Evolutionary conservation across 1,140 invertebrate species (phyloP).

Genomic region (Samia ricini): DNA sequence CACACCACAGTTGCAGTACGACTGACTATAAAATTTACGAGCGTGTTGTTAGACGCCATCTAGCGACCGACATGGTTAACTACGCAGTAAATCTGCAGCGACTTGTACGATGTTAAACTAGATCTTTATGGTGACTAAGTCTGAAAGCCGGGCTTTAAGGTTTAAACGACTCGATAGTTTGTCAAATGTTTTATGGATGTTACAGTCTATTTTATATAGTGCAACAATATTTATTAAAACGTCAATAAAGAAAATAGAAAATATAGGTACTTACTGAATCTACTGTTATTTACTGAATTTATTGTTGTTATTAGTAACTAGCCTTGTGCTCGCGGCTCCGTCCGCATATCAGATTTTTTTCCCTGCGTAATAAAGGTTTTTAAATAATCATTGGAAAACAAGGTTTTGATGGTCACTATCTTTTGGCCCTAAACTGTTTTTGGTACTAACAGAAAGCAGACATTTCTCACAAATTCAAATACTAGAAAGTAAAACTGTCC

Average conservation of each 20-base stretch:
- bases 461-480: no score
- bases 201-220: constrained; percentile 1
- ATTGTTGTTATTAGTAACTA: no score
- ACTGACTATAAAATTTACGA: constrained; percentile 44
- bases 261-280: no score
- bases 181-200: constrained; percentile 37
- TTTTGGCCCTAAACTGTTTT: no score
- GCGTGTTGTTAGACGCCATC: constrained; percentile 40
- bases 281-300: no score
- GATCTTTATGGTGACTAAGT: constrained; percentile 45
- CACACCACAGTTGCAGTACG: constrained; percentile 18
- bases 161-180: constrained; percentile 56
- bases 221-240: background rate
- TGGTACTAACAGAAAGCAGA: no score
- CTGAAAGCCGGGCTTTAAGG: constrained; percentile 34
- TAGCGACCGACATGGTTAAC: constrained; percentile 47
- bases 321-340: no score
- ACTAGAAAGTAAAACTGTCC: no score
- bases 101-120: constrained; percentile 34
- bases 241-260: background rate
- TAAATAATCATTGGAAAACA: no score
- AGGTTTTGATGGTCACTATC: no score
- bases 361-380: no score
- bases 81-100: constrained; percentile 25
- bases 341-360: no score